Percentiles rank a stretch among this genome's conserved stretches.
Evolutionary conservation across 1,140 invertebrate species (phyloP).

Genomic region (Aphis gossypii): DNA sequence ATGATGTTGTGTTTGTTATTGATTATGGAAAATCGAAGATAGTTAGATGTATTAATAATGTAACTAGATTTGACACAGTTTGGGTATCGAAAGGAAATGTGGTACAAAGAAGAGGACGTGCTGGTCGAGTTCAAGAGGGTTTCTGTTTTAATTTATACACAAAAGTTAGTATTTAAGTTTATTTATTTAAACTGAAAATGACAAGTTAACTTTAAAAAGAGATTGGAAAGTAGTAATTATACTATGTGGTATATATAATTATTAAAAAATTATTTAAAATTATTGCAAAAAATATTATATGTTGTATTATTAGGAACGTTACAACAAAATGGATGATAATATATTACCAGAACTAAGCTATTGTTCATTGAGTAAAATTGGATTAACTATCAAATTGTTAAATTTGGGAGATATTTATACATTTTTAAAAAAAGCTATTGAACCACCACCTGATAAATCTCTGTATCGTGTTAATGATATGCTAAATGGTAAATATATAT

Average conservation of each 20-base stretch:
- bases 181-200: neutral
- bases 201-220: no score
- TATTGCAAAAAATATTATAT: neutral
- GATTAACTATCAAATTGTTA: conserved; percentile 83
- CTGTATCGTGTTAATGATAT: conserved; percentile 87
- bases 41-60: conserved; percentile 94
- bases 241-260: neutral
- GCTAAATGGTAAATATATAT: conserved; percentile 65
- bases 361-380: conserved; percentile 90
- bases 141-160: conserved; percentile 91
- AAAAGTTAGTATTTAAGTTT: conserved; percentile 63
- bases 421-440: conserved; percentile 91
- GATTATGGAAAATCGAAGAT: conserved; percentile 95
- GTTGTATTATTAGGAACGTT: conserved; percentile 70
- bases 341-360: conserved; percentile 95
- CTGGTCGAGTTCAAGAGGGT: conserved; percentile 86
- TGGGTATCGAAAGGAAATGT: conserved; percentile 93
- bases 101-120: conserved; percentile 88
- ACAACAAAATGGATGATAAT: conserved; percentile 82
- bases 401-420: conserved; percentile 87
- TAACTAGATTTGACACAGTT: conserved; percentile 92
- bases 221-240: neutral
- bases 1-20: conserved; percentile 95
- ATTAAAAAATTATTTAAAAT: neutral
- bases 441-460: conserved; percentile 91